Conservation (phyloP, 2,888 invertebrate genomes). For the Rhagophthalmus giganteus region DNA sequence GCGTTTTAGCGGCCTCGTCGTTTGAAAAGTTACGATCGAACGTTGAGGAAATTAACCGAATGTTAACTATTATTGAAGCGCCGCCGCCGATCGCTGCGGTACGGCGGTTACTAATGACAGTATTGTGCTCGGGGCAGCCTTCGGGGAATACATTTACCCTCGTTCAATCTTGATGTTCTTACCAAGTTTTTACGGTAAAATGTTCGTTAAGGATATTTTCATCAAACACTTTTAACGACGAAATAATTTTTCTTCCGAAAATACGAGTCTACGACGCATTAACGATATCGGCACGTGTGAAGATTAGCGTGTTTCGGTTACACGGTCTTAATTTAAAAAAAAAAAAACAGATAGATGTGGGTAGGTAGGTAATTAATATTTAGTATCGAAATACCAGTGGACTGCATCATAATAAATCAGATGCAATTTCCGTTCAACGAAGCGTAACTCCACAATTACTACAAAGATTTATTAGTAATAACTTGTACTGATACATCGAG, state of each 20-base stretch:
- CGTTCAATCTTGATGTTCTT: constrained; percentile 16
- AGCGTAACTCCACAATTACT: constrained; percentile 47
- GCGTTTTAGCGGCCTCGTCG: constrained; percentile 14
- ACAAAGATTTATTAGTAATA: constrained; percentile 49
- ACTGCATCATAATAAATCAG: constrained; percentile 46
- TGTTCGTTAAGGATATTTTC: no score
- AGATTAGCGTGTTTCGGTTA: no score
- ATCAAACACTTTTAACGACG: no score
- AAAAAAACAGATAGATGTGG: no score
- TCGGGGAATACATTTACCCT: constrained; percentile 26
- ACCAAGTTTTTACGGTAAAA: no score
- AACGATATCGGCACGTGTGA: no score
- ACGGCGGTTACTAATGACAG: constrained; percentile 41
- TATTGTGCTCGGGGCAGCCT: constrained; percentile 36
- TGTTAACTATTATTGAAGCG: constrained; percentile 39
- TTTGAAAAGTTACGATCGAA: constrained; percentile 33
- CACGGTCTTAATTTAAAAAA: no score
- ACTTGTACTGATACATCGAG: constrained; percentile 43
- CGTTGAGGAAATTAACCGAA: constrained; percentile 38
- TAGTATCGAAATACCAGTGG: constrained; percentile 21
- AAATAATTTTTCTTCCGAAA: no score
- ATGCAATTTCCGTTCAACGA: constrained; percentile 47
- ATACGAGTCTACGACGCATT: no score
- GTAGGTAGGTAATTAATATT: no score
- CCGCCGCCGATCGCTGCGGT: constrained; percentile 38